These are phyloP conservation scores for Steromphala cineraria DNA, from an alignment of 2,888 invertebrate genomes.

Conservation along the genomic window DNA sequence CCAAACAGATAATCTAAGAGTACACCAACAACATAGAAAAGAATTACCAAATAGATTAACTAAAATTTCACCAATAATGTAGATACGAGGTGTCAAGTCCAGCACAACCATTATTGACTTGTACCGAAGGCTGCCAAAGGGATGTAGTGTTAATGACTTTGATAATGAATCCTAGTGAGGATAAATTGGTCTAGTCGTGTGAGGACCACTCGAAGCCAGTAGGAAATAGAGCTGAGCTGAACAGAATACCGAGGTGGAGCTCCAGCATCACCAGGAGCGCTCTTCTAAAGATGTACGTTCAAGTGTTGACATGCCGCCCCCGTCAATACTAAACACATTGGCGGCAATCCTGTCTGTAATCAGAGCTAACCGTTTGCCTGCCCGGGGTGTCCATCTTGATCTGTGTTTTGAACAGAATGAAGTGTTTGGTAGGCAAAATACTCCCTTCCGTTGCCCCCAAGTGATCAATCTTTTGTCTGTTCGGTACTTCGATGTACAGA, in stretches of 20 bases:
- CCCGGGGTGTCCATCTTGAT: background rate
- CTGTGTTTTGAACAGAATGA: too few relatives aligned
- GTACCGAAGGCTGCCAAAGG: too few relatives aligned
- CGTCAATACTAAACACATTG: slow-evolving; percentile 15
- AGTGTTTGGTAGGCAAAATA: too few relatives aligned
- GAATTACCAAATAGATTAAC: too few relatives aligned
- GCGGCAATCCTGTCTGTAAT: background rate
- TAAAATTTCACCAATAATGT: too few relatives aligned
- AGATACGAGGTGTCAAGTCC: too few relatives aligned
- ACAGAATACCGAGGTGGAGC: background rate
- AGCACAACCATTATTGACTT: too few relatives aligned
- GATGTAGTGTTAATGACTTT: background rate
- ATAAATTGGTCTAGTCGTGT: slow-evolving; percentile 3
- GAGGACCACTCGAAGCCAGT: background rate
- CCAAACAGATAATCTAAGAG: too few relatives aligned
- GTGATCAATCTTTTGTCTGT: too few relatives aligned
- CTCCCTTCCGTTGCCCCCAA: too few relatives aligned
- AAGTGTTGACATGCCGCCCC: background rate
- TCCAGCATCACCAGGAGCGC: background rate
- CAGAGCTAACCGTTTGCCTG: background rate
- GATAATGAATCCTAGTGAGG: background rate
- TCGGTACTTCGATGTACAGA: too few relatives aligned
- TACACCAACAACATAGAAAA: too few relatives aligned
- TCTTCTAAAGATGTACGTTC: background rate
- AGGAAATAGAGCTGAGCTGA: background rate